A percentile compares a stretch with the other conserved stretches of the same genome.
Conservation (phyloP, 2,113 vertebrate genomes). For the Perognathus longimembris region DNA sequence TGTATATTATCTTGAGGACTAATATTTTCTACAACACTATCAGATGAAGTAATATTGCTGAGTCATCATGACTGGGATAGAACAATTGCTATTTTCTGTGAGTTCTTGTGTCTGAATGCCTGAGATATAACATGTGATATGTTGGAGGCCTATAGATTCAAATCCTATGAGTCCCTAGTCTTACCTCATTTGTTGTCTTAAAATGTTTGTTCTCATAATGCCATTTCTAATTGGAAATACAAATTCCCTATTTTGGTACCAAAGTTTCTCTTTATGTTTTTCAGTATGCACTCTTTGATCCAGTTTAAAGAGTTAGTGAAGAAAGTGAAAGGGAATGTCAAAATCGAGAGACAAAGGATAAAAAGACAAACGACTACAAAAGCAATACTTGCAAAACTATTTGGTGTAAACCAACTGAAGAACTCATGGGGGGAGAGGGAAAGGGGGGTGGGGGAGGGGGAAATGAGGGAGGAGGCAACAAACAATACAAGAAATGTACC, state of each 20-base stretch:
- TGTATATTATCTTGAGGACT: background rate
- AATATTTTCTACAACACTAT: background rate
- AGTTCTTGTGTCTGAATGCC: background rate
- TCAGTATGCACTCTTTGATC: background rate
- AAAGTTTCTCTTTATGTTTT: background rate
- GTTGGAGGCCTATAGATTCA: background rate
- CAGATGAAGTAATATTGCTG: background rate
- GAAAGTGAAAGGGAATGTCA: no score
- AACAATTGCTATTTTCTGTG: background rate
- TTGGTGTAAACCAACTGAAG: no score
- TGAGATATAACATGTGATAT: background rate
- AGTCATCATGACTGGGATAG: background rate
- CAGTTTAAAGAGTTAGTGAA: background rate
- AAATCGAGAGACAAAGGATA: no score
- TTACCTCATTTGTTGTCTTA: conserved; percentile 22
- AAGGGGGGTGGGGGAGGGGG: no score
- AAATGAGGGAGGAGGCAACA: no score
- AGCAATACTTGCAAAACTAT: no score
- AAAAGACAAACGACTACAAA: no score
- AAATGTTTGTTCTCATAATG: conserved; percentile 44
- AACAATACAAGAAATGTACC: no score
- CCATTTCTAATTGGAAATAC: conserved; percentile 31
- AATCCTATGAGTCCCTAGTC: background rate
- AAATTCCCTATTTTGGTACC: background rate
- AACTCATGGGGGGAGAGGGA: no score